Evolutionary conservation across 2,113 vertebrate species (phyloP), one percentile per base, ranked within the genome.

Genomic region (Archilochus colubris): DNA sequence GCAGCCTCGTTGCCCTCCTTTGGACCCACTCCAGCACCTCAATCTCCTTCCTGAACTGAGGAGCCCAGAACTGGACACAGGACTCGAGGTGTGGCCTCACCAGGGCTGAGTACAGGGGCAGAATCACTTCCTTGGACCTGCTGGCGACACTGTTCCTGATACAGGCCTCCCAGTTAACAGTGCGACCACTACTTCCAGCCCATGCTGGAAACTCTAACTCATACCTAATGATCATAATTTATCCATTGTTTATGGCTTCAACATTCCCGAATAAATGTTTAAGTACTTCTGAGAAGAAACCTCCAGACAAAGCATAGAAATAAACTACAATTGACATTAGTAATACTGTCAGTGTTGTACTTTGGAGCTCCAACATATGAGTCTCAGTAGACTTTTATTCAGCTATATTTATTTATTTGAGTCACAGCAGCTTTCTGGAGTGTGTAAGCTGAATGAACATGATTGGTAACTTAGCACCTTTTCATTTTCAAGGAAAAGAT

Each of bases 401-500:
- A 80, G 61, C 88, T 48, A 74, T 2, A 90, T 51, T 70, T 69
- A 51, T 72, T 87, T 77, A 88, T 90, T 79, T 89, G 82, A 95
- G n/a, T 27, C 20, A 77, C 13, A 55, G 9, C 22, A 77, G 25
- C 63, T 58, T 55, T 8, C 11, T 83, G 28, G 93, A 84, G 43
- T 25, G 63, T 88, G 61, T 58, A 86, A 91, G 82, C 66, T 66
- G 74, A 48, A 91, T 25, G 23, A 55, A 86, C 23, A 73, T 28
- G 21, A 70, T 2, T 73, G 50, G 62, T 33, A 68, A 69, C 8
- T 44, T 28, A 79, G 21, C 15, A 82, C 8, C 7, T 93, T 83
- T 88, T 90, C 16, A 23, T 94, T 97, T 95, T 84, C 79, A 73
- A 80, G 9, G 64, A 48, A 91, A 91, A 81, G 54, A 67, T 48